Base-by-base conservation (phyloP, 2,113 vertebrate genomes). In the Petromus typicus region DNA sequence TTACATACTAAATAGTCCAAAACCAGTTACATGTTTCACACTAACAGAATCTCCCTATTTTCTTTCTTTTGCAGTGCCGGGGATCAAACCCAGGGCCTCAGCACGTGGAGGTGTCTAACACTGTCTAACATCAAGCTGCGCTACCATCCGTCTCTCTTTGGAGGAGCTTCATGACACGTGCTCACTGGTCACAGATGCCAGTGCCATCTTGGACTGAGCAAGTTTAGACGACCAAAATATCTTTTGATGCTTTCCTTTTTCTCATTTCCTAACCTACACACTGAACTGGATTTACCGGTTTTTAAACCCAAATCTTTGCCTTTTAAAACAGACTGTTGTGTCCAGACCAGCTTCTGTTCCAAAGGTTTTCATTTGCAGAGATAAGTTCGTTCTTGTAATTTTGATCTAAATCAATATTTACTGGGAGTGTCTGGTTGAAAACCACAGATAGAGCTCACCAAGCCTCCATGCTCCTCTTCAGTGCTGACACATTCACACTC, bases 401-500 rank as follows among this genome's bases (percentile, higher is more conserved):
- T 45, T n/a, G 48, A 80, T 69, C 48, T 34, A 56, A 76, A 81
- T 48, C 34, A 88, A 45, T 25, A 51, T 71, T 81, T 66, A 87
- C 80, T 34, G 3, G 48, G 64, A 84, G 32, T 61, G 18, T 73
- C 20, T 23, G n/a, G 37, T n/a, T 61, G 82, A 80, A 86, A 96
- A 90, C 92, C 78, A 48, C 45, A 54, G 34, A 25, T 20, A 66
- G 0, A 87, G 34, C 27, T 93, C 54, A 85, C 32, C 25, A 51
- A 76, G 40, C 11, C 83, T 30, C 57, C 25, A 32, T 61, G 64
- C 34, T 67, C 64, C 30, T 79, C 69, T n/a, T 76, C 37, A 63
- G 16, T 93, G 83, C 80, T 89, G 88, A 90, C 64, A 51, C 27
- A 71, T 75, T 92, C 61, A 96, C 93, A 92, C 54, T 61, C 32